Conservation (phyloP, 2,113 vertebrate species). For the Mirounga angustirostris region DNA sequence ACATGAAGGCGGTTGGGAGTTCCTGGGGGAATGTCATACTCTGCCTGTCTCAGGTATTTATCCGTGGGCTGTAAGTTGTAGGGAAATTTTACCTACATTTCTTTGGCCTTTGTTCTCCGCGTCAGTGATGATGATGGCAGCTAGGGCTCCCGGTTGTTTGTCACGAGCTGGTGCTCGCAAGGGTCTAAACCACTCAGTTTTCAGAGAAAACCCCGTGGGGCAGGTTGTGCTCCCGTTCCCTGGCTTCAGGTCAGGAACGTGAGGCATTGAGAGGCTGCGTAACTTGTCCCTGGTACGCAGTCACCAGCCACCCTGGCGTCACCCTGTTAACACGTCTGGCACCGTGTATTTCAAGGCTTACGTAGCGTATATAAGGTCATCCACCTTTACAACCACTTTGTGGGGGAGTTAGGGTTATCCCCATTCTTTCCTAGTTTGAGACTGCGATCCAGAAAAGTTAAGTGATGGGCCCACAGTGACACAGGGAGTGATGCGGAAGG, state of each 20-base stretch:
- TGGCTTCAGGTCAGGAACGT: not conserved
- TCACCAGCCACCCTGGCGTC: not conserved
- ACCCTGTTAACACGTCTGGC: not conserved
- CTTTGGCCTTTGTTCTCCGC: not conserved
- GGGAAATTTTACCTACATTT: not conserved
- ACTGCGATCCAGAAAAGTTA: not conserved
- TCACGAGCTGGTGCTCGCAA: not conserved
- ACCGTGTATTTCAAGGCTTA: not conserved
- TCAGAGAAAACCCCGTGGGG: not conserved
- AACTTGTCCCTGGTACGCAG: no score
- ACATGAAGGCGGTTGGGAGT: not conserved
- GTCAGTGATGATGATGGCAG: not conserved
- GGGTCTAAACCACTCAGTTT: not conserved
- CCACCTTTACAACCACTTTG: not conserved
- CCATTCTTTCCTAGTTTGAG: not conserved
- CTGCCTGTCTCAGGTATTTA: not conserved
- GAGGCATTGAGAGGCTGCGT: no score
- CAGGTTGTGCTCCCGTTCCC: not conserved
- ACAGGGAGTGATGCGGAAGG: rapidly evolving
- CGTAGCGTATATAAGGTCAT: not conserved
- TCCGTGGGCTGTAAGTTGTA: not conserved
- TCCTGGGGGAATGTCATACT: not conserved
- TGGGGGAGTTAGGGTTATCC: not conserved
- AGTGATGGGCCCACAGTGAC: not conserved
- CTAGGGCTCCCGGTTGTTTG: not conserved